Evolutionary conservation across 2,113 vertebrate genomes (phyloP), one percentile per base, ranked within the genome.

Genomic region (Tupaia tana): DNA sequence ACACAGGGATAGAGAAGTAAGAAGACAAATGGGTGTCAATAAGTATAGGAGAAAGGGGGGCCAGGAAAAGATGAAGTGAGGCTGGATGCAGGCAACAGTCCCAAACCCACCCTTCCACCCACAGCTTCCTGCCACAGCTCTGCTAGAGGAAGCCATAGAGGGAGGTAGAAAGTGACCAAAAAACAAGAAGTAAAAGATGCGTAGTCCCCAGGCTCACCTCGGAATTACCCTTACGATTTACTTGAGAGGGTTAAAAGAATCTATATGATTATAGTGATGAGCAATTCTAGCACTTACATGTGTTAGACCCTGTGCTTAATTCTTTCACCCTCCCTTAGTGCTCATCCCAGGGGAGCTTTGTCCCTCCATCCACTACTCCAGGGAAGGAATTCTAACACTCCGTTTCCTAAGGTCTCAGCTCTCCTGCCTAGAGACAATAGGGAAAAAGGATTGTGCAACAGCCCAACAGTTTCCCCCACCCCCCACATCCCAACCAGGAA

Each of bases 41-140:
- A 29, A 88, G 20, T 52, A 73, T 31, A 67, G 70, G 18, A 94
- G n/a, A 89, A 73, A 91, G 29, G 52, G n/a, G 31, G 29, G 31
- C n/a, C 61, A 52, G 77, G 79, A 90, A 27, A 54, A 61, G 31
- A 73, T 5, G 61, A 59, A 31, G 2, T 74, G 24, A 82, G 43
- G 27, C 54, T 73, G 25, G 27, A 75, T 70, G 22, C 29, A 54
- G 52, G 58, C 20, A 89, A 80, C 11, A 82, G 27, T 81, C 66
- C 74, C 90, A 89, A 90, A 56, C 22, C 70, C 88, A 92, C 82
- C 74, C 73, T 86, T 58, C 93, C 54, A 70, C 56, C 89, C 85
- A 93, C 88, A 54, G 85, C n/a, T 95, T 95, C 90, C 95, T 88
- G 93, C 86, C 92, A 67, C 59, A 66, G 74, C 22, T 89, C 93